Base-by-base conservation (phyloP, 2,888 invertebrate species). In the Tryphoninae sp. region DNA sequence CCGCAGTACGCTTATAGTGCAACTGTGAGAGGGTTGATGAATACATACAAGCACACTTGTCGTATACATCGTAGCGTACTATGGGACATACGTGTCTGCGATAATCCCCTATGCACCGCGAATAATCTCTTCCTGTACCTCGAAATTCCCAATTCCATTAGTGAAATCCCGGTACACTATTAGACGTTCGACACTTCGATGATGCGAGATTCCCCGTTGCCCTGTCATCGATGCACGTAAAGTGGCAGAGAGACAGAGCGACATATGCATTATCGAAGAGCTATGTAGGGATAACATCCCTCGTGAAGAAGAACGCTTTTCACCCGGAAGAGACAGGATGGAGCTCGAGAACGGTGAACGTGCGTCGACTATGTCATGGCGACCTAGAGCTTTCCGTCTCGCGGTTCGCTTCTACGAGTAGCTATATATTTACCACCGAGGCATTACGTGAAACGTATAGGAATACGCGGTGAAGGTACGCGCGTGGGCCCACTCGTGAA, bases 171-270 rank as follows among this genome's bases (percentile, higher is more conserved):
- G 58, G 42, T 53, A 53, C 45, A 51, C 69, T 59, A 81, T 81
- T 71, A 65, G 59, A 78, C 51, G 55, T 72, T 81, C 68, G 72
- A 62, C 72, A 72, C 78, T 74, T 77, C 23, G 45, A 59, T 51
- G 45, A 51, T 69, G 58, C 45, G 1, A 42, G 2, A 58, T 42
- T 59, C 62, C 53, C 58, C 11, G 19, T 62, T 45, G 55, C 19
- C 16, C 9, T 19, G n/a, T 23, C 42, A 73, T 42, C 26, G 26
- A 42, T 33, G 61, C 22, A 2, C 1, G 8, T 13, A 22, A 2
- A 16, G 11, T 45, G 8, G n/a, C 58, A 62, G 53, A 23, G 58
- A 23, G 33, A 9, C 11, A 64, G 13, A 22, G 40, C 49, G 61
- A 51, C 51, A 33, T 33, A 40, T 26, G 45, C 45, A 62, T 71